These are phyloP conservation scores for Platyrinchus mystaceus DNA, from an alignment of 2,797 vertebrate genomes.

Conservation along the genomic window DNA sequence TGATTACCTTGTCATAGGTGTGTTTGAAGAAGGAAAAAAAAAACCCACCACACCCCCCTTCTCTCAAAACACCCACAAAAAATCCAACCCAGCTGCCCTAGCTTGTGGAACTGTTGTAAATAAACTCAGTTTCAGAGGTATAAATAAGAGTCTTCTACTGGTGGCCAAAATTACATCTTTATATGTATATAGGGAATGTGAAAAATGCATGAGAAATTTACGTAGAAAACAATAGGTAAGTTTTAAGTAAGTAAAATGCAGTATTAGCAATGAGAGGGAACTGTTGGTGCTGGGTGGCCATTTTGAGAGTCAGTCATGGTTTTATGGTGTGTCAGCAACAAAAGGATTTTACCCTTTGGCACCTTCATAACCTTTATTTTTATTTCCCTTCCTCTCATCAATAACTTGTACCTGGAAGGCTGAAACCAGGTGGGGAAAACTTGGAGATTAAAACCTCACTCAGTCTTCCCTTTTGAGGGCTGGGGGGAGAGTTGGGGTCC, in stretches of 20 bases:
- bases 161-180: background rate
- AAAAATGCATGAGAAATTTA: background rate
- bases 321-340: background rate
- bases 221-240: background rate
- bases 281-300: background rate
- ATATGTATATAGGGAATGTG: background rate
- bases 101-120: background rate
- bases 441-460: background rate
- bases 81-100: background rate
- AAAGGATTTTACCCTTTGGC: background rate
- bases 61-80: background rate
- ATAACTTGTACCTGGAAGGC: background rate
- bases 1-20: background rate
- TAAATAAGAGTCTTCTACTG: background rate
- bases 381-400: background rate
- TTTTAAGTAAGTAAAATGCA: background rate
- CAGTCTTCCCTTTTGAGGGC: rapidly evolving
- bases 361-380: background rate
- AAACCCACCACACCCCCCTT: rapidly evolving
- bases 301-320: background rate
- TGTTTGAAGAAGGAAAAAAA: background rate
- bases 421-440: background rate
- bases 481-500: background rate
- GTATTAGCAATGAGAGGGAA: background rate
- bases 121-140: background rate